phyloP scores from a whole-genome alignment of 2,113 vertebrate genomes.

The Anoplopoma fimbria region DNA sequence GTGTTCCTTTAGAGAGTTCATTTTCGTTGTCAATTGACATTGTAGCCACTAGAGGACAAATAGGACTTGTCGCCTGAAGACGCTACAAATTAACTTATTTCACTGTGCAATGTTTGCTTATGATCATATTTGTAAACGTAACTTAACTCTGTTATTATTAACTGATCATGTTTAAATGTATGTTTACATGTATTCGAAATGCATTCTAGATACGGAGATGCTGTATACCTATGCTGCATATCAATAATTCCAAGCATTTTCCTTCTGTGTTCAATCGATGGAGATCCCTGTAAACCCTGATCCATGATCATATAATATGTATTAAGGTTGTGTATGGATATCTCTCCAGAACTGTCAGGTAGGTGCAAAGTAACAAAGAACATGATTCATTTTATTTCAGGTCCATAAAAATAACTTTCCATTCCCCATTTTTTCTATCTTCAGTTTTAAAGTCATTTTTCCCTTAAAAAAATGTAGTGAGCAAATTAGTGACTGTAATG shows the following conservation, averaged over 20 bases:
- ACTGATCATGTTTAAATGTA: no score
- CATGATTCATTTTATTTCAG: not conserved
- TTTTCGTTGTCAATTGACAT: slow-evolving; percentile 21
- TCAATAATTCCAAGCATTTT: slow-evolving; percentile 20
- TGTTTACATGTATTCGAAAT: not conserved
- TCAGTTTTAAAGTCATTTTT: not conserved
- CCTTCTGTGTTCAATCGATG: not conserved
- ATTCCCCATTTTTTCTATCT: not conserved
- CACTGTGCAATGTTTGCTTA: not conserved
- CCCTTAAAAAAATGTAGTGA: not conserved
- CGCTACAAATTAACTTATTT: not conserved
- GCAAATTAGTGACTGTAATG: not conserved
- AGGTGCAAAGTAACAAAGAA: no score
- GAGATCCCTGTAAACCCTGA: no score
- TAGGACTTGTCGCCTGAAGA: not conserved
- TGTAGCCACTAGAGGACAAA: slow-evolving; percentile 1
- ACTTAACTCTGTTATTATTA: not conserved
- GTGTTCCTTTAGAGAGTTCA: slow-evolving; percentile 29
- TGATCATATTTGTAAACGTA: not conserved
- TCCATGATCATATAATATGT: no score
- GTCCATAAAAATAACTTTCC: not conserved
- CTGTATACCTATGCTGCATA: not conserved
- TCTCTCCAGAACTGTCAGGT: no score
- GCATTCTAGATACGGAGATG: not conserved
- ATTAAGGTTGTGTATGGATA: no score